These are phyloP conservation scores for Sesia bembeciformis DNA, from an alignment of 2,888 invertebrate genomes.

Conservation along the genomic window DNA sequence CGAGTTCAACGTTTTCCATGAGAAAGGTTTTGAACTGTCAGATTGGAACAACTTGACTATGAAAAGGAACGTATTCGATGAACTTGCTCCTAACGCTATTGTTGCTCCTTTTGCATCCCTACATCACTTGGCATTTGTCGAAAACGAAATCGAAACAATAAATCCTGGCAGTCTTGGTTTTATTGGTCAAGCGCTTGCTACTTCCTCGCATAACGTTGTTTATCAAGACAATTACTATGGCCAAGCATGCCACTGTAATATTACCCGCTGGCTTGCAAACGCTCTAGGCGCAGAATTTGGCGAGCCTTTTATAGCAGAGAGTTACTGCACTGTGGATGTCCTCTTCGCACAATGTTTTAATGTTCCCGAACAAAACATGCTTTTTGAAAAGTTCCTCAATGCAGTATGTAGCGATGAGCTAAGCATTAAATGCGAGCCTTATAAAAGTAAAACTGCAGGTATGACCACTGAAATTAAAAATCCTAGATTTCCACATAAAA, in stretches of 20 bases:
- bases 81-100: constrained; percentile 72
- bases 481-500: constrained; percentile 60
- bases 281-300: constrained; percentile 51
- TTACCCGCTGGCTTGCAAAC: constrained; percentile 72
- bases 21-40: constrained; percentile 76
- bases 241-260: constrained; percentile 76
- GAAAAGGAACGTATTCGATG: constrained; percentile 78
- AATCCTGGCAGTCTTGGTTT: constrained; percentile 73
- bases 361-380: constrained; percentile 76
- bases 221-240: constrained; percentile 78
- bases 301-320: constrained; percentile 61
- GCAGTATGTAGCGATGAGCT: constrained; percentile 70
- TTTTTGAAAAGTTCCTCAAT: constrained; percentile 76
- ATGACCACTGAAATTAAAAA: constrained; percentile 50
- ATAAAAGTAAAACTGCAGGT: constrained; percentile 41
- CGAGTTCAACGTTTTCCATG: constrained; percentile 73
- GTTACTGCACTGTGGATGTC: constrained; percentile 76
- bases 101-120: constrained; percentile 57
- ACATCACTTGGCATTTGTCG: constrained; percentile 73
- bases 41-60: constrained; percentile 78
- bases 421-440: constrained; percentile 74
- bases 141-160: constrained; percentile 55
- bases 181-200: constrained; percentile 66
- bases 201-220: constrained; percentile 47
- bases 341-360: constrained; percentile 78